Base-by-base conservation (phyloP, 2,113 vertebrate genomes). In the Macaca nemestrina region DNA sequence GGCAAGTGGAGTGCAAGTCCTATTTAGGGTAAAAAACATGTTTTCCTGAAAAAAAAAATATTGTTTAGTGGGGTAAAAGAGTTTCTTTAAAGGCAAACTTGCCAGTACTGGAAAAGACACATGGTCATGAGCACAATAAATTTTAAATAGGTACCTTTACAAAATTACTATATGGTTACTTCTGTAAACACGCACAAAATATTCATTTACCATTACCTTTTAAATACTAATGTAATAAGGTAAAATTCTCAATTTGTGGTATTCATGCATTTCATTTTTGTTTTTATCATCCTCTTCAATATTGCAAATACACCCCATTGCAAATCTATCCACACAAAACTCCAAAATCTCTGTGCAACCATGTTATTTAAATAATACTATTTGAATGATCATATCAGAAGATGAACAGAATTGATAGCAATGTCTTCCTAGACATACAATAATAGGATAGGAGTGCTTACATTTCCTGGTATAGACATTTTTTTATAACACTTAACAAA, bases 301-400 rank as follows among this genome's bases (percentile, higher is more conserved):
- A 35, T 72, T 95, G n/a, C 38, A 94, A 81, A 92, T 68, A 30
- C 0, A 61, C 52, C 25, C 48, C 27, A 84, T 91, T 85, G 38
- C 35, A 93, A 91, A 95, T 32, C 50, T 91, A 50, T 88, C 73
- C 68, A 73, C 43, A 79, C 20, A 83, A 73, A 93, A 88, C 23
- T n/a, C 84, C 38, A 57, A 59, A 85, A 82, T 79, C 35, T 96
- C 32, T 93, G 35, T 13, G 89, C 17, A 90, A 35, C 43, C 3
- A 52, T 27, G 6, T 85, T 76, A 78, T 83, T 94, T 96, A n/a
- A 89, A 64, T 83, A 86, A 55, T 81, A 73, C n/a, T 73, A n/a
- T 92, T 93, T 75, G n/a, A 96, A 68, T 73, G 52, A 70, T 81
- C 72, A 4, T 38, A 89, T 57, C 40, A 57, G 43, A 89, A 95